These are phyloP conservation scores for Amorpha juglandis DNA, from an alignment of 2,888 invertebrate species.

Conservation along the genomic window DNA sequence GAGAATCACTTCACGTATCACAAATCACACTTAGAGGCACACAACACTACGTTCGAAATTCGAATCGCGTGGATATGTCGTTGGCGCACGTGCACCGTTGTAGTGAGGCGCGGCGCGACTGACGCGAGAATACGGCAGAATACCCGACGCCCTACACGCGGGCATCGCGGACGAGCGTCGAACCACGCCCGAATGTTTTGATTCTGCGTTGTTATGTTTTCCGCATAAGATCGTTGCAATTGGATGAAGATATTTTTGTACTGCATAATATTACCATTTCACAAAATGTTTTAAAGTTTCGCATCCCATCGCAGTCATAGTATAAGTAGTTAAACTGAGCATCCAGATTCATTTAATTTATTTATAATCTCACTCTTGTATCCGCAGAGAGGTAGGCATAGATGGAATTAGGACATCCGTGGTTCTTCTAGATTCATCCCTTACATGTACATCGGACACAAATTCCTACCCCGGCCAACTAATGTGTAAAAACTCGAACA, in stretches of 20 bases:
- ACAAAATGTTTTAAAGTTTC: not conserved
- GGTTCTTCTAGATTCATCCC: too few species aligned
- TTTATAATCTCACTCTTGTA: too few species aligned
- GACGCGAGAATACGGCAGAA: not conserved
- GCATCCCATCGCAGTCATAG: not conserved
- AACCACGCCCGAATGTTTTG: slow-evolving; percentile 30
- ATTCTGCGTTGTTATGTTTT: slow-evolving; percentile 12
- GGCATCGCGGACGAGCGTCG: not conserved
- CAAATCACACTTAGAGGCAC: slow-evolving; percentile 12
- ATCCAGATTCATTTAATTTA: too few species aligned
- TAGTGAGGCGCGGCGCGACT: slow-evolving; percentile 25
- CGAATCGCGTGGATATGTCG: slow-evolving; percentile 21
- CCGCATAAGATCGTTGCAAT: slow-evolving; percentile 12
- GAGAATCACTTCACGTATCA: slow-evolving; percentile 23
- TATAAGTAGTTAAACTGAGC: too few species aligned
- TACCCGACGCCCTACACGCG: slow-evolving; percentile 9
- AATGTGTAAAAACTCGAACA: too few species aligned
- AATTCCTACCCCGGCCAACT: too few species aligned
- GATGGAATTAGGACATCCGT: too few species aligned
- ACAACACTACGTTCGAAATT: slow-evolving; percentile 6
- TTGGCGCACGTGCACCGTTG: slow-evolving; percentile 25
- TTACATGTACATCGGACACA: too few species aligned
- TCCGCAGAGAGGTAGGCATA: too few species aligned
- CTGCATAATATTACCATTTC: not conserved
- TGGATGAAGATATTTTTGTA: not conserved